Evolutionary conservation across 2,888 invertebrate species (phyloP), one percentile per base, ranked within the genome.

Genomic region (Gari tellinella): DNA sequence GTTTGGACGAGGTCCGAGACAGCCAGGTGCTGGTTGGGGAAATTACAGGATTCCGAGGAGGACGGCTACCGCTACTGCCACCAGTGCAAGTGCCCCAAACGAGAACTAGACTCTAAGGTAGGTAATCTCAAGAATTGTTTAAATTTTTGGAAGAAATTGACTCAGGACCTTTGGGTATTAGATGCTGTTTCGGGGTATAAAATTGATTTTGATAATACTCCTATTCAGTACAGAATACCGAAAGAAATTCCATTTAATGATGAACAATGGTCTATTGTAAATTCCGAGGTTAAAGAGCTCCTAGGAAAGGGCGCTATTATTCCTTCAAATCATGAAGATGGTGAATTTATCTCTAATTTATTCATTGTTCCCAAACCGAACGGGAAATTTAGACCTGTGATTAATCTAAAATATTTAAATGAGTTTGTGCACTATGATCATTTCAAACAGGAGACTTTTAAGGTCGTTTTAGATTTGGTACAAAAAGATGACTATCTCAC

Each of bases 131-230:
- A n/a, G 21, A 5, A 7, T 26, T 4, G 26, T 52, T n/a, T 52
- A n/a, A 26, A 52, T 23, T 3, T 3, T 7, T 52, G 52, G 52
- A 15, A 10, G 7, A 12, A n/a, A 23, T 7, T 52, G 3, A 52
- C 52, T 10, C 14, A 23, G 14, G 26, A 52, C 17, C 52, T 2
- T 25, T 52, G 52, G 52, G 15, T 52, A 25, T 25, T 52, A 7
- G 37, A 52, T 7, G 52, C 52, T 52, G 26, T 52, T 52, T 14
- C n/a, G n/a, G n/a, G n/a, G n/a, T n/a, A n/a, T n/a, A n/a, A n/a
- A n/a, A n/a, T n/a, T n/a, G n/a, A n/a, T n/a, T 56, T 43, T 43
- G 56, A 56, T 23, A 12, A 10, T 1, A 25, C 7, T 12, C 51
- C 51, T 26, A 25, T 25, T 26, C 51, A 51, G 26, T 4, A 23